These are phyloP conservation scores for Gymnarchus niloticus DNA, from an alignment of 2,113 vertebrate genomes.

Conservation along the genomic window DNA sequence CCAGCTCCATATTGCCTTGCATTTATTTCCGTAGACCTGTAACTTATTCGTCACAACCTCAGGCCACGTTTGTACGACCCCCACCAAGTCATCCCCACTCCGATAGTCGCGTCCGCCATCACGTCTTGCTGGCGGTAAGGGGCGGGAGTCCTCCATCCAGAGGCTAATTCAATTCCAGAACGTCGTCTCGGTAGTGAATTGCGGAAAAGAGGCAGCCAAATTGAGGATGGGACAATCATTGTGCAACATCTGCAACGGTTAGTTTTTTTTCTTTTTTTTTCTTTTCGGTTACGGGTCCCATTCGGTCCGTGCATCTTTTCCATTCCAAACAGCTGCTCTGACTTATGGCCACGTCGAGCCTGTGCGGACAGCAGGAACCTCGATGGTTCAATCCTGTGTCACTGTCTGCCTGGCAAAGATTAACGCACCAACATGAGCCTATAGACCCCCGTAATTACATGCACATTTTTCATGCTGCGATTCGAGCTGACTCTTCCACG, in stretches of 20 bases:
- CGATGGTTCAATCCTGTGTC: conserved; percentile 59
- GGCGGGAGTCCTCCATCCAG: neutral
- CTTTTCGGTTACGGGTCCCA: conserved; percentile 37
- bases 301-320: conserved; percentile 45
- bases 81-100: neutral
- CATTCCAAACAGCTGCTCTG: conserved; percentile 51
- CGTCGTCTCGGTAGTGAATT: neutral
- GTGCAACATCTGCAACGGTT: conserved; percentile 38
- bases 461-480: conserved; percentile 26
- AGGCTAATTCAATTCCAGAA: neutral
- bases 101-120: neutral
- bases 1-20: neutral
- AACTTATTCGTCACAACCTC: neutral
- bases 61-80: neutral
- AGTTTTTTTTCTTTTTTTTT: conserved; percentile 32
- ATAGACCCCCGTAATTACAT: conserved; percentile 28
- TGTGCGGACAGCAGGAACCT: conserved; percentile 33
- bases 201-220: conserved; percentile 18
- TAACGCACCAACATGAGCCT: conserved; percentile 11
- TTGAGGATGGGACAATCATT: conserved; percentile 24
- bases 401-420: conserved; percentile 51
- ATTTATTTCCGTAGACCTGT: conserved; percentile 20
- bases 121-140: neutral
- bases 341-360: conserved; percentile 45
- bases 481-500: conserved; percentile 16